Conservation (phyloP, 2,113 vertebrate genomes). For the Engystomops pustulosus region DNA sequence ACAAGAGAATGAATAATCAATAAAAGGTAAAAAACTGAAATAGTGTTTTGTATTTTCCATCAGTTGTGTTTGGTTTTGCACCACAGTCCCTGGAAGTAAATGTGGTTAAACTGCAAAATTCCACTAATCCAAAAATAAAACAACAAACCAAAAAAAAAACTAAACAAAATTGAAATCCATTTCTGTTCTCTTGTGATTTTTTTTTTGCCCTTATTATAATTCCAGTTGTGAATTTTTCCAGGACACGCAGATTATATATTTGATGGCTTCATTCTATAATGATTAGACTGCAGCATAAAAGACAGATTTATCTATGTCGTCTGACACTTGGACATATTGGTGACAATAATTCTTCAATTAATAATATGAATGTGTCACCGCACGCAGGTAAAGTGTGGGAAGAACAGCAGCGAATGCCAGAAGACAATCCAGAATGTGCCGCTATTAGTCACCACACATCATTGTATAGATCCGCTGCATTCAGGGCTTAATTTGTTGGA, state of each 20-base stretch:
- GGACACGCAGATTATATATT: neutral
- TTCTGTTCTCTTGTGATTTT: neutral
- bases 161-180: too few relatives aligned
- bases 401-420: neutral
- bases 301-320: constrained; percentile 7
- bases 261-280: neutral
- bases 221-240: neutral
- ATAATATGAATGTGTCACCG: neutral
- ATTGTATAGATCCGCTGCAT: neutral
- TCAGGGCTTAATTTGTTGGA: neutral
- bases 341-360: constrained; percentile 19
- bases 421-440: constrained; percentile 3
- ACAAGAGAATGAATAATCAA: too few relatives aligned
- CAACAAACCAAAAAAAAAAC: too few relatives aligned
- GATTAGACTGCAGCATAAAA: neutral
- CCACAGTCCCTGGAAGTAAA: too few relatives aligned
- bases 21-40: too few relatives aligned
- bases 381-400: too few relatives aligned
- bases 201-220: neutral
- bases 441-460: neutral
- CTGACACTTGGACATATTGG: constrained; percentile 48
- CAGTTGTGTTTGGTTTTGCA: too few relatives aligned
- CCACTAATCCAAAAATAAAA: too few relatives aligned
- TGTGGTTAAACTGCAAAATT: too few relatives aligned
- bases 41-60: too few relatives aligned